A percentile compares a stretch with the other conserved stretches of the same genome.
Conservation (phyloP, 37 sponge, comb jelly and placozoan species). For the Axinella damicornis region DNA sequence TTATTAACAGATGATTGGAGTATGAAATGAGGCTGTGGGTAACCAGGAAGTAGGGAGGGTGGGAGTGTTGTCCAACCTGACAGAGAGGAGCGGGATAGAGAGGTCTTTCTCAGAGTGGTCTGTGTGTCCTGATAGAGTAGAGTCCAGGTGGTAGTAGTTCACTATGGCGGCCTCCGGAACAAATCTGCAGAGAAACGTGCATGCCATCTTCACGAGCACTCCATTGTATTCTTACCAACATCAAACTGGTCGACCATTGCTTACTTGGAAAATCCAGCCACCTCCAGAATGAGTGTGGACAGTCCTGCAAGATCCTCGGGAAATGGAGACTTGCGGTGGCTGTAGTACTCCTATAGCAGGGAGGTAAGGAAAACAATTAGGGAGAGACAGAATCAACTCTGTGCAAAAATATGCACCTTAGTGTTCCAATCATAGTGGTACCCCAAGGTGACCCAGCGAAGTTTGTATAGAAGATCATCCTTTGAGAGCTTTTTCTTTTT, state of each 20-base stretch:
- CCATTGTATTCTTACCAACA: too few species aligned
- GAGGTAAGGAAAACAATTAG: background rate
- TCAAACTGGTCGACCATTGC: background rate
- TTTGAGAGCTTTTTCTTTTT: background rate
- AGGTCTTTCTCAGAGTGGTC: slow-evolving; percentile 97
- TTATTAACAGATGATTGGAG: background rate
- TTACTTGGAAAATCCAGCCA: slow-evolving; percentile 68
- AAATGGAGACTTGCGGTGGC: slow-evolving; percentile 57
- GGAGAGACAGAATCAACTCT: slow-evolving; percentile 7
- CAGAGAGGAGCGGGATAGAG: slow-evolving; percentile 91
- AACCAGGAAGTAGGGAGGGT: too few species aligned
- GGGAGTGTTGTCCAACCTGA: slow-evolving; percentile 67
- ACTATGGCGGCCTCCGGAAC: slow-evolving; percentile 92
- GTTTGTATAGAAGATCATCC: slow-evolving; percentile 48
- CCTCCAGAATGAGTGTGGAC: slow-evolving; percentile 67
- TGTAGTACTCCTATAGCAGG: slow-evolving; percentile 53
- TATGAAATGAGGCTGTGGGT: too few species aligned
- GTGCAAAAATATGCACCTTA: too few species aligned
- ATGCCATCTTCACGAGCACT: too few species aligned
- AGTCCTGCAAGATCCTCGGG: slow-evolving; percentile 75
- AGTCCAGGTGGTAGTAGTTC: slow-evolving; percentile 96
- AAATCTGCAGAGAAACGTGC: slow-evolving; percentile 48
- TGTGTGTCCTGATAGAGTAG: slow-evolving; percentile 94
- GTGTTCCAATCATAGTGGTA: slow-evolving; percentile 96
- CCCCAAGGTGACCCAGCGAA: slow-evolving; percentile 94